Evolutionary conservation across 2,797 vertebrate genomes (phyloP).

Genomic region (Eidolon dupreanum): DNA sequence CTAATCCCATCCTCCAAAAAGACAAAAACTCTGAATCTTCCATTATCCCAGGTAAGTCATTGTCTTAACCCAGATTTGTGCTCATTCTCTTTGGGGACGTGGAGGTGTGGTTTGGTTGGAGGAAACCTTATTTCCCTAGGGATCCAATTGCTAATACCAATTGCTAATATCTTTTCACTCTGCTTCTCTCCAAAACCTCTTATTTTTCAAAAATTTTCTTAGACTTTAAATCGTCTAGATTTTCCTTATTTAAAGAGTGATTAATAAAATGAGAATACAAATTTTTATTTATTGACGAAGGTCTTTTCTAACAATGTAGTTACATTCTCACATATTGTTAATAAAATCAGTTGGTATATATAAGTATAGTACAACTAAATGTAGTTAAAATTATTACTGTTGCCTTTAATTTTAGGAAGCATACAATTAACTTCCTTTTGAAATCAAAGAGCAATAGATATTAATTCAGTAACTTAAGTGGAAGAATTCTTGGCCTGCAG

Average conservation of each 20-base stretch:
- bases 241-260: background rate
- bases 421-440: constrained; percentile 3
- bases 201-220: background rate
- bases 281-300: background rate
- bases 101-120: background rate
- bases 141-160: background rate
- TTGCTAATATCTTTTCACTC: background rate
- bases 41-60: background rate
- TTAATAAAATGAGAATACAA: background rate
- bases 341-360: background rate
- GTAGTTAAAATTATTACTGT: background rate
- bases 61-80: background rate
- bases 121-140: background rate
- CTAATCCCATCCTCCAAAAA: background rate
- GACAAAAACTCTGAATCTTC: background rate
- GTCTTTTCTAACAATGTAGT: background rate
- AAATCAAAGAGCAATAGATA: background rate
- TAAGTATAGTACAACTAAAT: background rate
- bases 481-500: background rate
- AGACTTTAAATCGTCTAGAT: background rate
- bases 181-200: background rate
- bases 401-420: background rate
- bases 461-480: background rate
- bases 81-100: background rate
- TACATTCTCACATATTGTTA: background rate